A percentile compares a stretch with the other conserved stretches of the same genome.
phyloP scores from a whole-genome alignment of 2,888 invertebrate species.

The Volucella inanis region DNA sequence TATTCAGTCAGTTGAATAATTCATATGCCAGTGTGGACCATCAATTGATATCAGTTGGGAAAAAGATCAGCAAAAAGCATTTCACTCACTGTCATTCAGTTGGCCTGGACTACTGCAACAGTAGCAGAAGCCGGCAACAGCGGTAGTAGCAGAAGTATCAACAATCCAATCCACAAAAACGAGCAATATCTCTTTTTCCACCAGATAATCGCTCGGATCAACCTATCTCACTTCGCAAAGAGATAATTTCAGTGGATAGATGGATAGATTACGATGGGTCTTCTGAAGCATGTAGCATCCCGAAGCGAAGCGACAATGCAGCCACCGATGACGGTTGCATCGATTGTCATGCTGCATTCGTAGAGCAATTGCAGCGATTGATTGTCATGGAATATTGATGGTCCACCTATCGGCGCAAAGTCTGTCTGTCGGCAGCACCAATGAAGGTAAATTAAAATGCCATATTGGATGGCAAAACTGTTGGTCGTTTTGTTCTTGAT shows the following conservation, averaged over 20 bases:
- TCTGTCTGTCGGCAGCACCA: conserved; percentile 68
- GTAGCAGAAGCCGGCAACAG: conserved; percentile 17
- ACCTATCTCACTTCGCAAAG: conserved; percentile 66
- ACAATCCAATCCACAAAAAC: conserved; percentile 20
- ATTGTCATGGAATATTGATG: conserved; percentile 74
- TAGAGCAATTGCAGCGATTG: conserved; percentile 72
- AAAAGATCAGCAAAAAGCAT: conserved; percentile 49
- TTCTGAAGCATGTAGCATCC: conserved; percentile 25
- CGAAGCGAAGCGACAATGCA: conserved; percentile 46
- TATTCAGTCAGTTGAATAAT: conserved; percentile 63
- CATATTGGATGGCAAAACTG: conserved; percentile 67
- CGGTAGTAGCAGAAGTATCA: neutral
- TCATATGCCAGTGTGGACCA: conserved; percentile 68
- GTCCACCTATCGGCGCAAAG: conserved; percentile 73
- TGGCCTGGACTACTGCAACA: conserved; percentile 39
- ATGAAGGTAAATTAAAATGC: conserved; percentile 74
- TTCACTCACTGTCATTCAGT: conserved; percentile 70
- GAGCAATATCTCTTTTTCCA: conserved; percentile 47
- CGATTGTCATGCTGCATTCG: conserved; percentile 72
- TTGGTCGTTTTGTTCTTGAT: conserved; percentile 30
- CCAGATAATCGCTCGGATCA: conserved; percentile 71
- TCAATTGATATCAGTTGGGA: conserved; percentile 63
- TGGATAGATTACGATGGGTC: conserved; percentile 60
- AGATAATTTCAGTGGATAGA: conserved; percentile 69
- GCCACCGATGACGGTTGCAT: conserved; percentile 40